phyloP scores from a whole-genome alignment of 53 echinoderm and acorn worm genomes.

The Crossaster papposus region DNA sequence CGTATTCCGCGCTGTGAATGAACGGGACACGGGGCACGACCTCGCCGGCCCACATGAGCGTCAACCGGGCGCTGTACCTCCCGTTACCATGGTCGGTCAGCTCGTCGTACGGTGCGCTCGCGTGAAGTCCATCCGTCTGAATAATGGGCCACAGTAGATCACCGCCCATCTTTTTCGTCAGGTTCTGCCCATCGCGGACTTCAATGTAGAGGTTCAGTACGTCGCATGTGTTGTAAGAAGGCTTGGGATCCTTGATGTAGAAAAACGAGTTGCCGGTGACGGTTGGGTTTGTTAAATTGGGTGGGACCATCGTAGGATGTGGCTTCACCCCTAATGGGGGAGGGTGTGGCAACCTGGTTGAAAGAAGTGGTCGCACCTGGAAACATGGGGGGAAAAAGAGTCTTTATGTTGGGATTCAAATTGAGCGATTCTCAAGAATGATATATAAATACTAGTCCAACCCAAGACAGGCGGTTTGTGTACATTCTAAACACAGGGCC shows the following conservation, averaged over 20 bases:
- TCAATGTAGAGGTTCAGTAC: constrained; percentile 42
- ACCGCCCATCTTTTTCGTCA: constrained; percentile 54
- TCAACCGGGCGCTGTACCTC: constrained; percentile 55
- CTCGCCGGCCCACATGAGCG: constrained; percentile 57
- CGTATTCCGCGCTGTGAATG: constrained; percentile 63
- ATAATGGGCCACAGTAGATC: constrained; percentile 57
- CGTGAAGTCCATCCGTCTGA: neutral
- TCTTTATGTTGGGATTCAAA: too few species aligned
- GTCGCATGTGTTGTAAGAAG: constrained; percentile 42
- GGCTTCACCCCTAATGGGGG: neutral
- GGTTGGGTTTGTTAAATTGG: neutral
- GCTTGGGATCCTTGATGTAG: constrained; percentile 36
- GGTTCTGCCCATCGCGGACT: constrained; percentile 43
- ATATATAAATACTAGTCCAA: too few species aligned
- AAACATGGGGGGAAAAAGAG: too few species aligned
- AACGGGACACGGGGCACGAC: constrained; percentile 51
- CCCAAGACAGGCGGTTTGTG: too few species aligned
- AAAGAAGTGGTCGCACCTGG: too few species aligned
- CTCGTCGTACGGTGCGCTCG: constrained; percentile 45
- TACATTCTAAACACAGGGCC: too few species aligned
- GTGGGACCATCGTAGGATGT: neutral
- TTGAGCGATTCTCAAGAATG: too few species aligned
- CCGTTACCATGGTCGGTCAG: constrained; percentile 57
- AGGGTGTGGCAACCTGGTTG: too few species aligned
- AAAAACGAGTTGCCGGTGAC: constrained; percentile 14